These are phyloP conservation scores for Pelusios castaneus DNA, from an alignment of 2,113 vertebrate species.

Conservation along the genomic window DNA sequence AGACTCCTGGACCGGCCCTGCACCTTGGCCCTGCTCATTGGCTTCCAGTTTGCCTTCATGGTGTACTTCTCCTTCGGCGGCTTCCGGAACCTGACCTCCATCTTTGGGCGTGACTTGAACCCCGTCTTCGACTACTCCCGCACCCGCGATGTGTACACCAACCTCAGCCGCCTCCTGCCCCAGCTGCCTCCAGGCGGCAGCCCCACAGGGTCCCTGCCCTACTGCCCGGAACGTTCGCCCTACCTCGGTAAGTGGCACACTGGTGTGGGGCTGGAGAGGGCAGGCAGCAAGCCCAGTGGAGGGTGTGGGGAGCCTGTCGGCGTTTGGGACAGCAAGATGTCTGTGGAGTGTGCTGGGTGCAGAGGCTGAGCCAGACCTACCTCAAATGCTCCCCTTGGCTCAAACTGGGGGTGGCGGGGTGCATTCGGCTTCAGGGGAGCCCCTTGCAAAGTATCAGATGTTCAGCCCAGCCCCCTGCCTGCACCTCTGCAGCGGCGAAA, in stretches of 20 bases:
- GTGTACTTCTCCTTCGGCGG: constrained; percentile 94
- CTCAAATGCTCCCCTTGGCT: too few species aligned
- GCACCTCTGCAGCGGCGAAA: not conserved
- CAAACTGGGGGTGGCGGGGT: too few species aligned
- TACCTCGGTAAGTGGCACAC: constrained; percentile 81
- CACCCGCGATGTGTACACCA: constrained; percentile 92
- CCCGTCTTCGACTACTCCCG: constrained; percentile 90
- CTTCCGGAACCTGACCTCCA: constrained; percentile 88
- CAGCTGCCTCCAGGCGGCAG: constrained; percentile 55
- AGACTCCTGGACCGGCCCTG: constrained; percentile 84
- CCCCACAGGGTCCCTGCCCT: constrained; percentile 72
- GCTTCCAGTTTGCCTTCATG: constrained; percentile 95
- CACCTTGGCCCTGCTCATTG: constrained; percentile 89
- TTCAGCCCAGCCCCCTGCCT: not conserved
- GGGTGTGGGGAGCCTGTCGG: too few species aligned
- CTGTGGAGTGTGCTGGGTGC: not conserved
- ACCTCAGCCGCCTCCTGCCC: constrained; percentile 85
- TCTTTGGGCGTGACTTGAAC: constrained; percentile 84
- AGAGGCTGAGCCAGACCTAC: not conserved
- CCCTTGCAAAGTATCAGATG: not conserved
- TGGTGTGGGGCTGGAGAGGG: not conserved
- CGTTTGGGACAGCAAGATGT: not conserved
- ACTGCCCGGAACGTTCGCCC: constrained; percentile 88
- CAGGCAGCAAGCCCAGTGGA: too few species aligned
- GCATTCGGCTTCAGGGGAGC: not conserved